phyloP scores from a whole-genome alignment of 2,113 vertebrate genomes.

The Phylloscopus trochiloides region DNA sequence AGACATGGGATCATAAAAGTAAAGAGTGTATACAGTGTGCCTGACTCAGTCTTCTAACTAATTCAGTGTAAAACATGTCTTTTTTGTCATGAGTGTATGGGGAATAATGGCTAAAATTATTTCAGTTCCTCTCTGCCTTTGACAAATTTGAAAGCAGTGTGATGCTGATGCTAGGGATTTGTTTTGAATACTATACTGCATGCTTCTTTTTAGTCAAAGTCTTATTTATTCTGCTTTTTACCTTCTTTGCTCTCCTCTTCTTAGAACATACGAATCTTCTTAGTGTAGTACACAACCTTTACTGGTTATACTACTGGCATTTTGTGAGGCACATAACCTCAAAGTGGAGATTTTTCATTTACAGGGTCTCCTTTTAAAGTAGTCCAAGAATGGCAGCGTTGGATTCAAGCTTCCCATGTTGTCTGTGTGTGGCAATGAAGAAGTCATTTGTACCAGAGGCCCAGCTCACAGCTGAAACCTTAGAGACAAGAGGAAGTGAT shows the following conservation, averaged over 20 bases:
- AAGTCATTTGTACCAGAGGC: not conserved
- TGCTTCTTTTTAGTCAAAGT: not conserved
- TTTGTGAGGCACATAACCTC: not conserved
- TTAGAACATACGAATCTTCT: not conserved
- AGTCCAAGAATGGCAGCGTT: not conserved
- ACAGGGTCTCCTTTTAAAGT: not conserved
- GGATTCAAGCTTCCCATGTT: not conserved
- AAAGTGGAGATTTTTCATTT: not conserved
- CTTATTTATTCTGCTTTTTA: not conserved
- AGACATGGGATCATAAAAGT: not conserved
- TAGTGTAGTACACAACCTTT: not conserved
- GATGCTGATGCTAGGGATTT: not conserved
- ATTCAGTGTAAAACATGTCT: not conserved
- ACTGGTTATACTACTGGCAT: not conserved
- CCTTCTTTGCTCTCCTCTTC: not conserved
- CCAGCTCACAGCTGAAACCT: not conserved
- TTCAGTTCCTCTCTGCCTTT: not conserved
- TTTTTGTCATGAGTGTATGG: not conserved
- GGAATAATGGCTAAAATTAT: not conserved
- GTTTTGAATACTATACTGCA: not conserved
- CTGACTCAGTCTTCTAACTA: not conserved
- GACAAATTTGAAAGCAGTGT: not conserved
- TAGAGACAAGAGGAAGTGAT: not conserved
- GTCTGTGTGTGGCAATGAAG: not conserved
- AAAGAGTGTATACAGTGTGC: not conserved